Base-by-base conservation (phyloP, 2,888 invertebrate genomes). In the Drosophila conformis region DNA sequence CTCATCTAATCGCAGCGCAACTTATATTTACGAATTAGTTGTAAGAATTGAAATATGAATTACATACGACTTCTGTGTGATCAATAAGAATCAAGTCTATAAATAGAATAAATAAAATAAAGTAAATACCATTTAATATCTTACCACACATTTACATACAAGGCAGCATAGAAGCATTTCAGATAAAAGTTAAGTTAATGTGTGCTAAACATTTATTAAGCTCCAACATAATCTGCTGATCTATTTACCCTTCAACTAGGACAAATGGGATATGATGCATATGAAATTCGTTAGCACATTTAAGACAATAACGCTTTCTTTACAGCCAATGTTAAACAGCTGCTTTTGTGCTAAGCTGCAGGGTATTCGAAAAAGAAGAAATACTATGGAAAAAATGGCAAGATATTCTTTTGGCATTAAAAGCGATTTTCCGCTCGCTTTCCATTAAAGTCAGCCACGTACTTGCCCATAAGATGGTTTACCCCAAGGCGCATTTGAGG, bases 381-480 rank as follows among this genome's bases (percentile, higher is more conserved):
- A 35, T 33, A 56, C 27, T n/a, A 56, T 27, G 21, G 15, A 42
- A 31, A 27, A 40, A 36, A 52, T 54, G 31, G 58, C 40, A 64
- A 65, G 62, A 78, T 80, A 90, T 89, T 70, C 70, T 76, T 83
- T 73, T 70, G 64, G 64, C 73, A 78, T 83, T 84, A 89, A 80
- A 90, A 84, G 90, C 87, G 88, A 84, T 88, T 90, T 87, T 89
- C 81, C 82, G 85, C 84, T 89, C 78, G 82, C 72, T 84, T 82
- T 87, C 89, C 78, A 85, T 90, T 90, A 83, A 87, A 87, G 90
- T 70, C 79, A 83, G 83, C 81, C 65, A 80, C 78, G 81, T 80
- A 71, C 71, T 76, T 67, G 86, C 40, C 69, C 76, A 81, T 81
- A 82, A 82, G 84, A 82, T 70, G 78, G 85, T 72, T 68, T 69